Percentiles rank a stretch among this genome's conserved stretches.
Evolutionary conservation across 2,888 invertebrate species (phyloP).

Genomic region (Drosophila monieri): DNA sequence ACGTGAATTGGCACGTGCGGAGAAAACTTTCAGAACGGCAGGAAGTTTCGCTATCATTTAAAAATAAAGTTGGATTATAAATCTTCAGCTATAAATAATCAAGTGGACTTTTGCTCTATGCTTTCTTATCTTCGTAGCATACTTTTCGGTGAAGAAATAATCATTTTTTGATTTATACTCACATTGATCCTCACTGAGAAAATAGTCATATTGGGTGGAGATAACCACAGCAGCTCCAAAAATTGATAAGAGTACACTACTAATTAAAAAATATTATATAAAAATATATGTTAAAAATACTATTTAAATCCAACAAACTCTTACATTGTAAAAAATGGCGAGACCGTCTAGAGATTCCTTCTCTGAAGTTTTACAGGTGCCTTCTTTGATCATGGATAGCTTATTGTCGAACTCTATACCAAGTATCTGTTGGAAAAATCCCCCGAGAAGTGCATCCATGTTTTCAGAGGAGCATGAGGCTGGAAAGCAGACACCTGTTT

Average conservation of each 20-base stretch:
- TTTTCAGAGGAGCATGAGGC: background rate
- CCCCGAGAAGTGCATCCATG: background rate
- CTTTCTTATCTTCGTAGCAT: background rate
- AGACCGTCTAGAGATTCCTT: constrained; percentile 36
- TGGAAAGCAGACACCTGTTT: background rate
- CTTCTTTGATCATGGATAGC: background rate
- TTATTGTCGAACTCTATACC: background rate
- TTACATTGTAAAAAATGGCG: constrained; percentile 71
- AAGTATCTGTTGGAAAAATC: background rate
- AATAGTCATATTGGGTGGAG: constrained; percentile 60
- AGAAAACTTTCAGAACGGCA: constrained; percentile 58
- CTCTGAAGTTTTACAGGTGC: constrained; percentile 35
- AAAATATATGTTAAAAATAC: background rate
- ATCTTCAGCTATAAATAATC: background rate
- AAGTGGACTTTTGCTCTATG: background rate
- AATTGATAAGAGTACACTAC: constrained; percentile 44
- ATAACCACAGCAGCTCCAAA: constrained; percentile 36
- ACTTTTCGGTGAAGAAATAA: no score
- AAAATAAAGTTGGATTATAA: background rate
- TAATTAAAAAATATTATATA: background rate
- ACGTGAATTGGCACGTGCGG: constrained; percentile 61
- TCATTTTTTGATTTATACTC: no score
- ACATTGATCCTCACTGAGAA: constrained; percentile 49
- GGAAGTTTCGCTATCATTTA: constrained; percentile 31
- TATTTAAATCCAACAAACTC: constrained; percentile 1